Evolutionary conservation across 2,888 invertebrate genomes (phyloP), one percentile per base, ranked within the genome.

Genomic region (Hofmannophila pseudospretella): DNA sequence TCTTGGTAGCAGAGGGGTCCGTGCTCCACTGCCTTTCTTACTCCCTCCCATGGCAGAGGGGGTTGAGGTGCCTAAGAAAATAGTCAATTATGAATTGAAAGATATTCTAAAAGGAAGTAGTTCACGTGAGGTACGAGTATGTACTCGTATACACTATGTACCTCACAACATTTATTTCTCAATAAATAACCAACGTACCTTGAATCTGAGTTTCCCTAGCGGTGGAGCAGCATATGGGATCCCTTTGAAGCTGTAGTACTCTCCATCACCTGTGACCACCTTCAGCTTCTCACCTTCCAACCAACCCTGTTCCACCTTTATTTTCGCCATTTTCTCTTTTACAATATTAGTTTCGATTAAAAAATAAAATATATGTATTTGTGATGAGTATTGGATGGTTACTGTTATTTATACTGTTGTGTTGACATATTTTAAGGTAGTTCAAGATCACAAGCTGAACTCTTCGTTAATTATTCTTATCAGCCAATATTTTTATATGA

Each of bases 181-280:
- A 20, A 7, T 5, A 7, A n/a, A n/a, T n/a, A n/a, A n/a, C n/a
- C n/a, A n/a, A 32, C 2, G 42, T 52, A 88, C 88, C 79, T 86
- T 72, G 45, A 88, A 88, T 51, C 88, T 59, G 1, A 88, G 63
- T 26, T 79, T 53, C 8, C 76, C 79, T 0, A 88, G 10, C 0
- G 88, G 88, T 1, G 88, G 82, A 31, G 68, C 57, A 0, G 88
- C 88, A 32, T 80, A 88, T 3, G 88, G 88, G 26, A 88, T 77
- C 7, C 88, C 86, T 39, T 64, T 69, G 31, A 69, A 76, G 38
- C 71, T 72, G 39, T 50, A 58, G 41, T 58, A 73, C 5, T 42
- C 33, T 0, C 45, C 49, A 16, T 58, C 52, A 1, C 52, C 54
- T 0, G 51, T 49, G 2, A 55, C 38, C 0, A 60, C 33, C 0